These are phyloP conservation scores for Lasioglossum figueresi DNA, from an alignment of 2,888 invertebrate genomes.

Conservation along the genomic window DNA sequence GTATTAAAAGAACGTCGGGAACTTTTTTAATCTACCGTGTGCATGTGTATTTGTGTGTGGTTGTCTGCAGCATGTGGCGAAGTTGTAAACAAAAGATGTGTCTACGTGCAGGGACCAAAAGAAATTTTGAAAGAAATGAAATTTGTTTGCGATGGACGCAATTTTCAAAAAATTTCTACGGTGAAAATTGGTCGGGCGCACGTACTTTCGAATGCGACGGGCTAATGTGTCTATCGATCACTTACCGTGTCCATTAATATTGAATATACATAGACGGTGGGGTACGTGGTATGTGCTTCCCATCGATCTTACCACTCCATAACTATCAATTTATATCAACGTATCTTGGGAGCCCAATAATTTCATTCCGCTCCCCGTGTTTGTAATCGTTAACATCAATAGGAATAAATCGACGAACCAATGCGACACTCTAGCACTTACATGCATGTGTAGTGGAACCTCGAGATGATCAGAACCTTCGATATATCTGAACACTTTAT, in stretches of 20 bases:
- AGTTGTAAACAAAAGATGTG: not conserved
- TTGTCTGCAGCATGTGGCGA: not conserved
- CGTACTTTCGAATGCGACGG: not conserved
- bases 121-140: not conserved
- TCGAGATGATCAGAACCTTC: not conserved
- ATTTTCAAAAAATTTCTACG: not conserved
- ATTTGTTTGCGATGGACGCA: not conserved
- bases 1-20: constrained; percentile 38
- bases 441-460: not conserved
- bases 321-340: constrained; percentile 3
- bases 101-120: not conserved
- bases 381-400: not conserved
- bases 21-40: constrained; percentile 56
- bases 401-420: not conserved
- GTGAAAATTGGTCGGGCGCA: not conserved
- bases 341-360: not conserved
- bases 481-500: no score
- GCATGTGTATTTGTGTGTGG: not conserved
- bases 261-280: not conserved
- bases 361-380: not conserved
- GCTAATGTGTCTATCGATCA: constrained; percentile 16
- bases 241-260: constrained; percentile 12
- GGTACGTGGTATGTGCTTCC: not conserved
- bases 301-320: constrained; percentile 1
- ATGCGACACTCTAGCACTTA: not conserved